Conservation (phyloP, 2,113 vertebrate genomes). For the Heterocephalus glaber region DNA sequence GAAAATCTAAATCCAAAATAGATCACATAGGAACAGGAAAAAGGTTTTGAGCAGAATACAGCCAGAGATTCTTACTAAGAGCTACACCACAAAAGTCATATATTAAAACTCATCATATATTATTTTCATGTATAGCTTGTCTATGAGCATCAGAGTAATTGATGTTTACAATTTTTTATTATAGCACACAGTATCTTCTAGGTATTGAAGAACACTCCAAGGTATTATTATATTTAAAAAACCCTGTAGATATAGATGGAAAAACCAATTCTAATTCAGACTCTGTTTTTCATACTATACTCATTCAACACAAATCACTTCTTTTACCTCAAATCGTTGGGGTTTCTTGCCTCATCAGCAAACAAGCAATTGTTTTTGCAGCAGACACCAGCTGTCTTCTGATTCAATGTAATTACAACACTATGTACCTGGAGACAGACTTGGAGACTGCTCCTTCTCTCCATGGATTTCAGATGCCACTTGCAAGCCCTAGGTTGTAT, state of each 20-base stretch:
- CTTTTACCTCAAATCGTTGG: neutral
- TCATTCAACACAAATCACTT: neutral
- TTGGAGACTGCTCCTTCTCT: neutral
- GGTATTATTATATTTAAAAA: neutral
- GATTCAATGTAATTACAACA: neutral
- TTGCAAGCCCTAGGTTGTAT: neutral
- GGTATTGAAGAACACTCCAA: neutral
- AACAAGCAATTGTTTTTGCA: neutral
- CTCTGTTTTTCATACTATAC: neutral
- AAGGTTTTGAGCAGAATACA: neutral
- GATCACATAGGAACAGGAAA: neutral
- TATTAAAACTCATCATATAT: neutral
- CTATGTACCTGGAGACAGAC: neutral
- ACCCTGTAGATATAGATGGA: neutral
- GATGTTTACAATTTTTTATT: neutral
- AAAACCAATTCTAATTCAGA: neutral
- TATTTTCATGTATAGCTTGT: neutral
- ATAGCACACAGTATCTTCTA: neutral
- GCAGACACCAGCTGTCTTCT: neutral
- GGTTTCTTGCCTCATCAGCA: neutral
- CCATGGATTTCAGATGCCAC: neutral
- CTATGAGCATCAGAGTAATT: neutral
- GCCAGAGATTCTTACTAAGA: neutral
- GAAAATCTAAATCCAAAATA: constrained; percentile 6
- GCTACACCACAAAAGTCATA: neutral